Percentiles rank a stretch among this genome's conserved stretches.
phyloP scores from a whole-genome alignment of 2,888 invertebrate species.

The Meloe dianella region DNA sequence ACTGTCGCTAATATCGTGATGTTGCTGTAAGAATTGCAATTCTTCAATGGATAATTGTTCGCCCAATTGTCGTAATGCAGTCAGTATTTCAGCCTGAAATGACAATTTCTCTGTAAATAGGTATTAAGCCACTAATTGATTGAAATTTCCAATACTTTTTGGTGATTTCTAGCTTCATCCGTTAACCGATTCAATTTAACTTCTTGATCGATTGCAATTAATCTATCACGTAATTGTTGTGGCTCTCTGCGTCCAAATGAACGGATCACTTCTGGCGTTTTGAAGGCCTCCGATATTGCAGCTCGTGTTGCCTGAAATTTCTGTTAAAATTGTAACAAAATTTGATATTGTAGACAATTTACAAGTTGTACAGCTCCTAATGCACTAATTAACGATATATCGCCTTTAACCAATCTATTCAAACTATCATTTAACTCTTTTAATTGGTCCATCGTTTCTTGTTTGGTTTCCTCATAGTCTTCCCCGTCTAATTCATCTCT shows the following conservation, averaged over 20 bases:
- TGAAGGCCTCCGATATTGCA: slow-evolving; percentile 75
- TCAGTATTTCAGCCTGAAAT: slow-evolving; percentile 61
- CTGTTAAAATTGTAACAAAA: neutral
- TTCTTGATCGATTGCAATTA: slow-evolving; percentile 67
- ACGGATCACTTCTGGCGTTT: slow-evolving; percentile 75
- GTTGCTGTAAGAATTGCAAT: slow-evolving; percentile 60
- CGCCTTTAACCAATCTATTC: slow-evolving; percentile 68
- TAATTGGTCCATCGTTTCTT: slow-evolving; percentile 74
- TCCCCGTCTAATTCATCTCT: slow-evolving; percentile 69
- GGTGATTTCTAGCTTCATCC: slow-evolving; percentile 60
- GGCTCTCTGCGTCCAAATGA: slow-evolving; percentile 76
- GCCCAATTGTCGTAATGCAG: slow-evolving; percentile 62
- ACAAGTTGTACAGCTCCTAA: slow-evolving; percentile 71
- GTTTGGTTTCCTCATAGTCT: slow-evolving; percentile 72
- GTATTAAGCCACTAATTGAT: no score
- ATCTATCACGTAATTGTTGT: slow-evolving; percentile 66
- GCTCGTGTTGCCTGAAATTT: slow-evolving; percentile 70
- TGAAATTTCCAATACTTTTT: no score
- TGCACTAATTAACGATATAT: slow-evolving; percentile 71
- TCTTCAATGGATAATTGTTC: slow-evolving; percentile 61
- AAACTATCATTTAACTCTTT: slow-evolving; percentile 72
- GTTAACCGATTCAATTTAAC: slow-evolving; percentile 67
- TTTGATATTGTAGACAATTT: slow-evolving; percentile 39
- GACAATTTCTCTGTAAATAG: no score
- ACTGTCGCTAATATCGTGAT: slow-evolving; percentile 55